A percentile compares a stretch with the other conserved stretches of the same genome.
These are phyloP conservation scores for Meliscaeva auricollis DNA, from an alignment of 2,888 invertebrate species.

Conservation along the genomic window DNA sequence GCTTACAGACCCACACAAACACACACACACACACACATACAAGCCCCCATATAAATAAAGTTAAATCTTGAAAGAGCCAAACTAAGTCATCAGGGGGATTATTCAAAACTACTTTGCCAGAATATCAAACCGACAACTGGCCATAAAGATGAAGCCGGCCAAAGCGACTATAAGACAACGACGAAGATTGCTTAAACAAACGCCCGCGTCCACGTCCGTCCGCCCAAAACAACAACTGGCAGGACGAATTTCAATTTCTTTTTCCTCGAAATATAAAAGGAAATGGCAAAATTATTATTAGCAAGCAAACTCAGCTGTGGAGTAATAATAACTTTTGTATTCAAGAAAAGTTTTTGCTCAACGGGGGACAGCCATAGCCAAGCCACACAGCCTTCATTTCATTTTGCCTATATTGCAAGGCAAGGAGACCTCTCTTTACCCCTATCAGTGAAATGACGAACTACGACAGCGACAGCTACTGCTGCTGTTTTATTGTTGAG, in stretches of 20 bases:
- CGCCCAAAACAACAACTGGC: conserved; percentile 39
- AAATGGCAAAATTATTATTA: conserved; percentile 72
- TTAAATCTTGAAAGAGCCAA: conserved; percentile 55
- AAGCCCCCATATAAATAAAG: not conserved
- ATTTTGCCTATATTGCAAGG: too few relatives aligned
- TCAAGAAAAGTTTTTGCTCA: conserved; percentile 66
- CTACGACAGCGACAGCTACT: conserved; percentile 16
- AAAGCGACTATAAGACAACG: not conserved
- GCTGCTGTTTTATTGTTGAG: conserved; percentile 59
- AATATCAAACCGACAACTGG: conserved; percentile 60
- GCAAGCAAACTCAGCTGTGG: conserved; percentile 53
- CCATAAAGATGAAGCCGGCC: conserved; percentile 14
- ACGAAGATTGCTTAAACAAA: conserved; percentile 8
- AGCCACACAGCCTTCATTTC: not conserved
- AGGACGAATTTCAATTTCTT: conserved; percentile 71
- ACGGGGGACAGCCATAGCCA: conserved; percentile 11
- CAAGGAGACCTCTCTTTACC: not conserved
- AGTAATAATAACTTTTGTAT: conserved; percentile 72
- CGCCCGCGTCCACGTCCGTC: too few relatives aligned
- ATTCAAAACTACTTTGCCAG: conserved; percentile 71
- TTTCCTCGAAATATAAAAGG: conserved; percentile 18
- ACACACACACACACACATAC: too few relatives aligned
- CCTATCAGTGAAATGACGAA: conserved; percentile 23
- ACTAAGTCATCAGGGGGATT: conserved; percentile 73
- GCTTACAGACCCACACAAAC: not conserved